Evolutionary conservation across 2,888 invertebrate species (phyloP), one percentile per base, ranked within the genome.

Genomic region (Masnerella sp.): DNA sequence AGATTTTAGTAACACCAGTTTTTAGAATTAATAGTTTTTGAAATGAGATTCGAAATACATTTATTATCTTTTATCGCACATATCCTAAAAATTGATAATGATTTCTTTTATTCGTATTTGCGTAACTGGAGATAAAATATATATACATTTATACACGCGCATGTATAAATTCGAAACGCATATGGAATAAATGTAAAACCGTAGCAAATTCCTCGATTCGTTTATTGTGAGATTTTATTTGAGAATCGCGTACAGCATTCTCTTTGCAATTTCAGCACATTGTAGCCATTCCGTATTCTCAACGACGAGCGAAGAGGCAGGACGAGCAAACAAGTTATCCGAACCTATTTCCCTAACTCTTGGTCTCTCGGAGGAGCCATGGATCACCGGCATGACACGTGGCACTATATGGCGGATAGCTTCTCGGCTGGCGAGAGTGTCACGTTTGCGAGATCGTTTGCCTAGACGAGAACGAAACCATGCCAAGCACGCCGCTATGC

Each of bases 331-430:
- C 86, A 87, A 87, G 84, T 87, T 87, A 83, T 81, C 79, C 81
- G 79, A 86, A 86, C 84, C 86, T 83, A 87, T 87, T 87, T 87
- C 85, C 87, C 84, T 83, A 83, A 83, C 85, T 85, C 82, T 82
- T 81, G 78, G 78, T 74, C 81, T 83, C 86, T 86, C 85, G 73
- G 80, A 86, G 85, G 87, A 85, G 83, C 83, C 83, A 87, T 87
- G 86, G 84, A 87, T 87, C 87, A 87, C 82, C 77, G 68, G 58
- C 43, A 70, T 83, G 82, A 79, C 82, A 81, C 79, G 77, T 79
- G 81, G 78, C 78, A 69, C 77, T 68, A 76, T 78, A 79, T 76
- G 80, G 78, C 65, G 73, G 70, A 72, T 74, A 71, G 69, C 74
- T 74, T 64, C 74, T 74, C 70, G 49, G 61, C 74, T 69, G 65